Percentiles rank a stretch among this genome's conserved stretches.
Evolutionary conservation across 2,113 vertebrate genomes (phyloP).

Genomic region (human (Homo sapiens)): DNA sequence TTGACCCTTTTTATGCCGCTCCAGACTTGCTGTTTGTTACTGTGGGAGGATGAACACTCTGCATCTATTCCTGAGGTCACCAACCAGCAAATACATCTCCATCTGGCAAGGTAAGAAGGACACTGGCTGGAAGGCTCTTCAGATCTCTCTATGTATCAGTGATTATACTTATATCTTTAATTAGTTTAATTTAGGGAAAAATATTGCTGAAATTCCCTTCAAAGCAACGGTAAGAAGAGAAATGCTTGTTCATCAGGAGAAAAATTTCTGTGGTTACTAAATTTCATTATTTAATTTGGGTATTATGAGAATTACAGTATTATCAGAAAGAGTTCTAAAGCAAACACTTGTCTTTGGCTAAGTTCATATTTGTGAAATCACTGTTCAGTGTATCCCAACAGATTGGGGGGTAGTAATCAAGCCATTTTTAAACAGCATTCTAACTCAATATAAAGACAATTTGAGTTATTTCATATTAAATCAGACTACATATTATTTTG

Average conservation of each 20-base stretch:
- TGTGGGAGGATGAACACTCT: conserved; percentile 66
- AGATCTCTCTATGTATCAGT: neutral
- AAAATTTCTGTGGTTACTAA: neutral
- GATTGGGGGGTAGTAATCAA: neutral
- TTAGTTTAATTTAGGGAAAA: conserved; percentile 46
- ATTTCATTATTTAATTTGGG: neutral
- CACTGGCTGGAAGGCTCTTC: conserved; percentile 33
- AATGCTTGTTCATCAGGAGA: neutral
- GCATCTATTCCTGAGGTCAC: conserved; percentile 67
- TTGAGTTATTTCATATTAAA: neutral
- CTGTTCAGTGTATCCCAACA: neutral
- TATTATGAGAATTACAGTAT: neutral
- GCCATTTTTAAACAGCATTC: neutral
- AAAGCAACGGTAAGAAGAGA: conserved; percentile 8
- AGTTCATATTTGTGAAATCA: conserved; percentile 1
- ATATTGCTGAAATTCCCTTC: conserved; percentile 40
- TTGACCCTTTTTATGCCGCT: conserved; percentile 91
- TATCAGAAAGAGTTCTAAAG: neutral
- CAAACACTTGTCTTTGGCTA: neutral
- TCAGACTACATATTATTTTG: neutral
- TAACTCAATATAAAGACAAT: neutral
- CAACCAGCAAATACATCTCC: conserved; percentile 75
- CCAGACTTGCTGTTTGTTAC: conserved; percentile 78
- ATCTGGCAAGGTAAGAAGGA: conserved; percentile 65
- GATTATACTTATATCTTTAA: conserved; percentile 4